phyloP scores from a whole-genome alignment of 2,113 vertebrate species.

The Pluvianellus socialis region DNA sequence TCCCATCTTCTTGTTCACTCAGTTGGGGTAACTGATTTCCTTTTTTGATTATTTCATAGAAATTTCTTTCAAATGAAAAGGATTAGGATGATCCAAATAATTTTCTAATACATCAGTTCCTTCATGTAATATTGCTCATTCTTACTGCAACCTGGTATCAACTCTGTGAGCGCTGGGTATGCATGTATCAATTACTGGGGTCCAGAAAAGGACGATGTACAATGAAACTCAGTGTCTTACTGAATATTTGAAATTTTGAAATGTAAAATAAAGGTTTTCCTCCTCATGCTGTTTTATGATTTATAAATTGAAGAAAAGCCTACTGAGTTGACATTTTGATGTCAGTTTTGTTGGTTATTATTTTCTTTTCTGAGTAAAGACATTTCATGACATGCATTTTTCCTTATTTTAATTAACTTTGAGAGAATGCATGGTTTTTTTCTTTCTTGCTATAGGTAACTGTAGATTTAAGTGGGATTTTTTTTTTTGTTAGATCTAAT shows the following conservation, averaged over 20 bases:
- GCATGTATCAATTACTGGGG: background rate
- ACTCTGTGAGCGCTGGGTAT: background rate
- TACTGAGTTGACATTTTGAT: background rate
- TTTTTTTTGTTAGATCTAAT: background rate
- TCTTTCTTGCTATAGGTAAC: background rate
- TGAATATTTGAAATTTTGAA: constrained; percentile 1
- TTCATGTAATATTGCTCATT: background rate
- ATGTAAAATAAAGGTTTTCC: background rate
- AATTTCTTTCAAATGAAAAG: constrained; percentile 51
- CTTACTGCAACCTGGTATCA: background rate
- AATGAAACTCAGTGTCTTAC: background rate
- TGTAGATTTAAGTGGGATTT: background rate
- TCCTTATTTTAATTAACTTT: background rate
- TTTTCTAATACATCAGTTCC: constrained; percentile 24
- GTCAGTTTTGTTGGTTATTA: background rate
- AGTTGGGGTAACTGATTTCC: background rate
- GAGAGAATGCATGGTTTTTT: background rate
- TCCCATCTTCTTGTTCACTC: background rate
- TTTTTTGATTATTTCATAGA: constrained; percentile 21
- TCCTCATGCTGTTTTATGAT: background rate
- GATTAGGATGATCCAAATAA: constrained; percentile 56
- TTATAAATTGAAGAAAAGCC: background rate
- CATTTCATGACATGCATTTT: background rate
- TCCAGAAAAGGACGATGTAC: background rate
- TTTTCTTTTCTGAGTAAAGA: background rate